These are phyloP conservation scores for Pristionchus maxplancki DNA, from an alignment of 2,888 invertebrate species.

Conservation along the genomic window DNA sequence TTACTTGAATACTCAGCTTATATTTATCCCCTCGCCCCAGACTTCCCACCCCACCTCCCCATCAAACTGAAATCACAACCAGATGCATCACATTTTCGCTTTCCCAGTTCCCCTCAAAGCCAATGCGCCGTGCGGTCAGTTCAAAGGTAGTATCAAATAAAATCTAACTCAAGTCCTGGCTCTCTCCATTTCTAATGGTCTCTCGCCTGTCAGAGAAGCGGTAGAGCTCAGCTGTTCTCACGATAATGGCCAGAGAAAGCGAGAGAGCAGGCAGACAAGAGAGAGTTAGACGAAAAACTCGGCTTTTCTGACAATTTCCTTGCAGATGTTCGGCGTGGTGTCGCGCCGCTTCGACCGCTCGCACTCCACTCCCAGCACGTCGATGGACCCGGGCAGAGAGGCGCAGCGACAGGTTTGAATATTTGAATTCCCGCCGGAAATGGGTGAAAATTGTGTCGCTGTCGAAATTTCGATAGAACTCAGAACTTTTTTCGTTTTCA, in stretches of 20 bases:
- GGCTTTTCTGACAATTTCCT: neutral
- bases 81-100: neutral
- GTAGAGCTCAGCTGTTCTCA: no score
- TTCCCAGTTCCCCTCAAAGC: neutral
- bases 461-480: neutral
- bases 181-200: no score
- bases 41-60: neutral
- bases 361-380: conserved; percentile 2
- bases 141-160: conserved; percentile 31
- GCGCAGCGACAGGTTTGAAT: conserved; percentile 9
- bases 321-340: conserved; percentile 50
- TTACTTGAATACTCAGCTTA: neutral
- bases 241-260: neutral
- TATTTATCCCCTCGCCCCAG: neutral
- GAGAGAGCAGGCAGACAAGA: neutral
- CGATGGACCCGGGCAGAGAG: conserved; percentile 34
- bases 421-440: neutral
- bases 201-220: neutral
- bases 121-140: conserved; percentile 14
- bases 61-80: neutral
- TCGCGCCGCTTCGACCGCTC: conserved; percentile 18
- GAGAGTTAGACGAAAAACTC: neutral
- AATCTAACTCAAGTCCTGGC: no score
- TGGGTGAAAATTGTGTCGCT: neutral
- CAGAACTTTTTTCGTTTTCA: no score